Percentiles rank a stretch among this genome's conserved stretches.
phyloP scores from a whole-genome alignment of 2,797 vertebrate species.

The Enteromius anoplus region DNA sequence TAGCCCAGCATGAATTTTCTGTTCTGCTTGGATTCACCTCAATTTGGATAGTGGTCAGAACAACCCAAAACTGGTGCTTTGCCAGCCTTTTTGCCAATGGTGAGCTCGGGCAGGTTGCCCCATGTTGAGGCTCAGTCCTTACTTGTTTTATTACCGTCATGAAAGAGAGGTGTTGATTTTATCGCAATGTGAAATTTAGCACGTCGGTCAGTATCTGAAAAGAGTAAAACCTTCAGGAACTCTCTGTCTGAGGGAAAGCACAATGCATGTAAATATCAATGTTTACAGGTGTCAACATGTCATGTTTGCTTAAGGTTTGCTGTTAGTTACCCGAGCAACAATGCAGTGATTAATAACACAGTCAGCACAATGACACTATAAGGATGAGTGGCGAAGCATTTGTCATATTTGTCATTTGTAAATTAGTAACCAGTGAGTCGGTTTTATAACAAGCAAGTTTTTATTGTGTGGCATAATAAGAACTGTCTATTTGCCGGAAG shows the following conservation, averaged over 20 bases:
- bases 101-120: conserved; percentile 59
- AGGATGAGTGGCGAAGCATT: neutral
- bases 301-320: conserved; percentile 29
- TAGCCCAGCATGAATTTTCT: conserved; percentile 42
- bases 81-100: conserved; percentile 64
- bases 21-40: conserved; percentile 53
- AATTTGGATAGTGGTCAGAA: conserved; percentile 66
- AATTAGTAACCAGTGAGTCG: conserved; percentile 36
- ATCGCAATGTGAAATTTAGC: conserved; percentile 39
- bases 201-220: conserved; percentile 9
- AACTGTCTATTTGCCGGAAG: neutral
- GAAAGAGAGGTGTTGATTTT: conserved; percentile 44
- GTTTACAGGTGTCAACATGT: neutral
- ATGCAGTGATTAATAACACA: neutral
- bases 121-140: conserved; percentile 53
- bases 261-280: conserved; percentile 14
- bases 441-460: conserved; percentile 19
- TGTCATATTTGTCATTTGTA: conserved; percentile 9
- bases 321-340: conserved; percentile 17
- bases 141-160: conserved; percentile 41
- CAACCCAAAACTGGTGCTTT: conserved; percentile 42
- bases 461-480: neutral
- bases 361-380: neutral
- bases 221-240: conserved; percentile 6
- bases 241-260: neutral